Conservation (phyloP, 2,888 invertebrate species). For the Anaspis maculata region DNA sequence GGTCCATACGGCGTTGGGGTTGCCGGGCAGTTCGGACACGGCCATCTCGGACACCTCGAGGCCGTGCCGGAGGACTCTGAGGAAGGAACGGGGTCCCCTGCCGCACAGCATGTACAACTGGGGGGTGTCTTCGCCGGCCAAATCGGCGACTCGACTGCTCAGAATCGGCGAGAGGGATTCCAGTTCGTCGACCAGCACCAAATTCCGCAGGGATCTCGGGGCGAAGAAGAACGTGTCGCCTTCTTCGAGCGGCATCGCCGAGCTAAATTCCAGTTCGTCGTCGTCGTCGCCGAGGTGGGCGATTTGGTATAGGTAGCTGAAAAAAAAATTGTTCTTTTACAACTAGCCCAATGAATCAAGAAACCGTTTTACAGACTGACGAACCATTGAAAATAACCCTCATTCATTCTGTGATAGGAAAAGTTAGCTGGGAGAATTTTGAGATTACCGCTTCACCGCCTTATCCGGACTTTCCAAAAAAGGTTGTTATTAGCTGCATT, state of each 20-base stretch:
- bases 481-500: too few species aligned
- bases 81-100: constrained; percentile 85
- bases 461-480: too few species aligned
- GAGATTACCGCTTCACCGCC: too few species aligned
- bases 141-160: constrained; percentile 73
- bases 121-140: constrained; percentile 97
- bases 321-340: too few species aligned
- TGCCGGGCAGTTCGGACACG: constrained; percentile 98
- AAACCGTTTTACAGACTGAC: too few species aligned
- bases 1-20: constrained; percentile 99
- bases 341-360: too few species aligned
- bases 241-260: constrained; percentile 96
- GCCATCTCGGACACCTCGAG: constrained; percentile 99
- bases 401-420: too few species aligned
- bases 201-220: constrained; percentile 84
- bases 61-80: constrained; percentile 91
- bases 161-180: constrained; percentile 92
- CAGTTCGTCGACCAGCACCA: constrained; percentile 94
- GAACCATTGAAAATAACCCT: too few species aligned
- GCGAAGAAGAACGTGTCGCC: constrained; percentile 99
- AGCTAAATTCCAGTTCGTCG: constrained; percentile 97
- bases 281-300: constrained; percentile 99
- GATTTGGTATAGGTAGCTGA: constrained; percentile 93
- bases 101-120: constrained; percentile 96
- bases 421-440: too few species aligned